Evolutionary conservation across 2,797 vertebrate species (phyloP), one percentile per base, ranked within the genome.

Genomic region (Halcyon smyrnensis): DNA sequence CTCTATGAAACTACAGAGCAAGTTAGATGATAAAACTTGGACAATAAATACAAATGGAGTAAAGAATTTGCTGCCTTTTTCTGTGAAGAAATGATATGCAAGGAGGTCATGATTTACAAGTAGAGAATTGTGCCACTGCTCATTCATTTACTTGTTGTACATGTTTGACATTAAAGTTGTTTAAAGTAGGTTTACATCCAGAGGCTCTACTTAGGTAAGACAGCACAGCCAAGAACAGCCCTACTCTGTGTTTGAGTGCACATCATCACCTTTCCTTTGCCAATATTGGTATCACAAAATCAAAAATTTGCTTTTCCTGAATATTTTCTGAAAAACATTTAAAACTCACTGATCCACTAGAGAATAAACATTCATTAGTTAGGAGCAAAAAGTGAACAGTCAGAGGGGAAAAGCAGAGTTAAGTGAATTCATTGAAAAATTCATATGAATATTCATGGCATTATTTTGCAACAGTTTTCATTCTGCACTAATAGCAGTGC

Each of bases 361-460:
- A 82, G 63, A 84, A 86, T 86, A 88, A 91, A 86, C 34, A 63
- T 57, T 81, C 45, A 85, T 94, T 96, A 88, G 48, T 81, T 64
- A 90, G 36, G 7, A 79, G 17, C 30, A 84, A 50, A 77, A 91
- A 84, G n/a, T 77, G 91, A 95, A 94, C 37, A 87, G 5, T 82
- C 74, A 83, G 21, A 81, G 28, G 34, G 24, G 23, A 45, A 91
- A 89, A 96, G 50, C 37, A 85, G 46, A 89, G 56, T 75, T 56
- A 74, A 84, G 23, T 45, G 28, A 86, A 89, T 86, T 73, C 15
- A 76, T 41, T 79, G 63, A 48, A 92, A 94, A 90, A 84, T 19
- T 81, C 8, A 11, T 65, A 79, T 94, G 62, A 91, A 95, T 96
- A 96, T 96, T 96, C 85, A 89, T 93, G 27, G 6, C 13, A 51